Percentiles rank a stretch among this genome's conserved stretches.
These are phyloP conservation scores for Microtus oregoni DNA, from an alignment of 2,113 vertebrate genomes.

Conservation along the genomic window DNA sequence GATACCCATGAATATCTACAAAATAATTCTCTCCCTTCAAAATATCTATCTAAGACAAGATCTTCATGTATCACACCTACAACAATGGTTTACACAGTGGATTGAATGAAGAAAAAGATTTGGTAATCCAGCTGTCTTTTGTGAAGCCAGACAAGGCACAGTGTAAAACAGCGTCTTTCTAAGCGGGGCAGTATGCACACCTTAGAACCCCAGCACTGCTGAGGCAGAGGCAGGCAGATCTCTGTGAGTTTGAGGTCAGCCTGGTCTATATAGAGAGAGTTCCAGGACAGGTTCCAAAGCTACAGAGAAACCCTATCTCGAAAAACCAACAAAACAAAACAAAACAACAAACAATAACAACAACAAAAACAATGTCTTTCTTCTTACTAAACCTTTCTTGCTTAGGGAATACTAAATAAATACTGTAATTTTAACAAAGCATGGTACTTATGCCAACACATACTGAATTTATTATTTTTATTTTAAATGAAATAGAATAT, in stretches of 20 bases:
- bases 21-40: background rate
- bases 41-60: background rate
- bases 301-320: too few species aligned
- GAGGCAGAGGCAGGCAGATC: too few species aligned
- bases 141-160: background rate
- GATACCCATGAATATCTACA: background rate
- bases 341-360: too few species aligned
- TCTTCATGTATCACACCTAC: background rate
- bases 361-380: background rate
- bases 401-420: background rate
- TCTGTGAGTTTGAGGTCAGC: too few species aligned
- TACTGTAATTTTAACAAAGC: background rate
- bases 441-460: background rate
- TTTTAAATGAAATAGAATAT: constrained; percentile 11
- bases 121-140: background rate
- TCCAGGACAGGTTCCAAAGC: too few species aligned
- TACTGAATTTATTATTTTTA: constrained; percentile 10
- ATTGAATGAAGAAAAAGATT: background rate
- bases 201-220: too few species aligned
- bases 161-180: background rate
- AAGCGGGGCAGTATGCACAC: too few species aligned
- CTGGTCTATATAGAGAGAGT: too few species aligned
- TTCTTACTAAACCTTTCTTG: background rate
- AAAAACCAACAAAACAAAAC: too few species aligned
- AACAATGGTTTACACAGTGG: background rate